These are phyloP conservation scores for Phylloscopus collybita DNA, from an alignment of 2,797 vertebrate genomes.

Conservation along the genomic window DNA sequence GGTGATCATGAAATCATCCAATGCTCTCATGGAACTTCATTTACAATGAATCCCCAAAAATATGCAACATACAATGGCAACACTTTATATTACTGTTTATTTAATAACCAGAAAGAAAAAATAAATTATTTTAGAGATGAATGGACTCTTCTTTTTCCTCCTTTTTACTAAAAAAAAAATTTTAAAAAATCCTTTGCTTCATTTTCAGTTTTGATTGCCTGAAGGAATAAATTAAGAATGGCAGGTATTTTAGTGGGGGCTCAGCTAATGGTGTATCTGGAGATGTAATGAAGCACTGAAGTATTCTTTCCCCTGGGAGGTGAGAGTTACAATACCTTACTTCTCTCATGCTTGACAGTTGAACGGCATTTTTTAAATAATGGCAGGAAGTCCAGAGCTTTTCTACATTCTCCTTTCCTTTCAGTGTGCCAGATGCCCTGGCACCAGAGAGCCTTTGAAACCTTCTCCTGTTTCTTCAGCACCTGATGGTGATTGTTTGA, in stretches of 20 bases:
- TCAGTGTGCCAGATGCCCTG: slow-evolving; percentile 6
- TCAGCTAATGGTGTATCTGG: background rate
- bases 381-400: slow-evolving; percentile 45
- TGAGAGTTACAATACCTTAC: background rate
- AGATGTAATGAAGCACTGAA: slow-evolving; percentile 29
- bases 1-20: background rate
- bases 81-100: background rate
- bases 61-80: background rate
- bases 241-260: background rate
- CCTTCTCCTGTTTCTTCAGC: slow-evolving; percentile 44
- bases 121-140: background rate
- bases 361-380: slow-evolving; percentile 15
- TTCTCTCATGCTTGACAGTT: slow-evolving; percentile 35
- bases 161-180: background rate
- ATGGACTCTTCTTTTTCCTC: accelerated
- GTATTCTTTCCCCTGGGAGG: background rate
- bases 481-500: slow-evolving; percentile 34
- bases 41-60: background rate
- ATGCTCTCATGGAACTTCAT: background rate
- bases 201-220: background rate
- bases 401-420: slow-evolving; percentile 6
- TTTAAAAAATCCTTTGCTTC: accelerated
- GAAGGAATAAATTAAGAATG: background rate
- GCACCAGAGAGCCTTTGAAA: slow-evolving; percentile 47
- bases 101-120: background rate